phyloP scores from a whole-genome alignment of 2,113 vertebrate genomes.

The Mobula birostris region DNA sequence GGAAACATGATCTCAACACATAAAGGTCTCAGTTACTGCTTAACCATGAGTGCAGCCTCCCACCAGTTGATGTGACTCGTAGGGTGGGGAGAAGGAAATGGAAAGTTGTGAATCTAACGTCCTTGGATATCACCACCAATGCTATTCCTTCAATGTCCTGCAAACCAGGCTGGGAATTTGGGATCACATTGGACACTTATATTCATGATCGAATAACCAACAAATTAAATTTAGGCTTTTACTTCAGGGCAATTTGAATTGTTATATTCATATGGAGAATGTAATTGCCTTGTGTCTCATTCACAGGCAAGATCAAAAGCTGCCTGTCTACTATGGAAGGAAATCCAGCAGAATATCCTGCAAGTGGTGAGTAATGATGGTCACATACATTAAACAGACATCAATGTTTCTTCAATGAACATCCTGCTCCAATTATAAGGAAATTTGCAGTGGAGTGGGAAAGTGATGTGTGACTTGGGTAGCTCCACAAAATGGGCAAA shows the following conservation, averaged over 20 bases:
- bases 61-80: neutral
- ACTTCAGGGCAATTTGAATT: neutral
- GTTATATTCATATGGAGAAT: neutral
- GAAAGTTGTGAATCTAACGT: neutral
- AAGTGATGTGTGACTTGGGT: neutral
- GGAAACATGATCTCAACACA: neutral
- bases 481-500: neutral
- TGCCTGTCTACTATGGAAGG: neutral
- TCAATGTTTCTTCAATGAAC: neutral
- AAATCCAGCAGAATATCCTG: neutral
- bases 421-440: neutral
- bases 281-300: neutral
- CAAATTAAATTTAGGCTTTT: neutral
- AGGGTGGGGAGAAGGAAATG: neutral
- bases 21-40: neutral
- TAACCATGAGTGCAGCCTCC: neutral
- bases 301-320: slow-evolving; percentile 15
- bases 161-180: neutral
- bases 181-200: neutral
- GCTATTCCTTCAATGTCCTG: neutral
- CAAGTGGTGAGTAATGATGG: slow-evolving; percentile 1
- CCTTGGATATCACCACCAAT: neutral
- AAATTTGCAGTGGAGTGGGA: neutral
- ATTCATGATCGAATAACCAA: neutral
- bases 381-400: neutral